Evolutionary conservation across 2,797 vertebrate genomes (phyloP).

Genomic region (Poeciliopsis paucimaculata): DNA sequence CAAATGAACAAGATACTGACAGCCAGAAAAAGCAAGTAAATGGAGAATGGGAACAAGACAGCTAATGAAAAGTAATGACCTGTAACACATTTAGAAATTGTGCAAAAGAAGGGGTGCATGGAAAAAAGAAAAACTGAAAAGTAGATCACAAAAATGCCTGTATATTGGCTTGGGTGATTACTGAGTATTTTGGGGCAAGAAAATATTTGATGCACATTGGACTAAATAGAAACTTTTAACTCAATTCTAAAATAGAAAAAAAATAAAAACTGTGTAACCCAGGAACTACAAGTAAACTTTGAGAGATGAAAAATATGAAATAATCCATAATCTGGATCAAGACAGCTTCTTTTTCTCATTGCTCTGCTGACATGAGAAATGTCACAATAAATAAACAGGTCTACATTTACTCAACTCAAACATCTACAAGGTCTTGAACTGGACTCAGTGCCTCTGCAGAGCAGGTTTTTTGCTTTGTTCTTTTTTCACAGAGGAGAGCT

Average conservation of each 20-base stretch:
- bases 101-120: background rate
- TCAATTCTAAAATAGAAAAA: background rate
- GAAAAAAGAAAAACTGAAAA: background rate
- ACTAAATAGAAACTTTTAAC: background rate
- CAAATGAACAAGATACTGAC: slow-evolving; percentile 39
- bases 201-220: background rate
- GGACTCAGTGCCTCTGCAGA: background rate
- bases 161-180: background rate
- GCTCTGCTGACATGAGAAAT: background rate
- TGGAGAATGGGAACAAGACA: slow-evolving; percentile 34
- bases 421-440: background rate
- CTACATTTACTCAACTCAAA: background rate
- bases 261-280: background rate
- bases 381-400: background rate
- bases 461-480: background rate
- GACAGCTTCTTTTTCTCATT: background rate
- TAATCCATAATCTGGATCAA: background rate
- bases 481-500: background rate
- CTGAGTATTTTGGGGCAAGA: background rate
- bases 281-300: background rate
- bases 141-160: background rate
- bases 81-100: slow-evolving; percentile 40
- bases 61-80: slow-evolving; percentile 68
- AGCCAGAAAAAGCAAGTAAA: slow-evolving; percentile 55
- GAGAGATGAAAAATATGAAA: background rate